These are phyloP conservation scores for Oeneis ivallda DNA, from an alignment of 2,888 invertebrate genomes.

Conservation along the genomic window DNA sequence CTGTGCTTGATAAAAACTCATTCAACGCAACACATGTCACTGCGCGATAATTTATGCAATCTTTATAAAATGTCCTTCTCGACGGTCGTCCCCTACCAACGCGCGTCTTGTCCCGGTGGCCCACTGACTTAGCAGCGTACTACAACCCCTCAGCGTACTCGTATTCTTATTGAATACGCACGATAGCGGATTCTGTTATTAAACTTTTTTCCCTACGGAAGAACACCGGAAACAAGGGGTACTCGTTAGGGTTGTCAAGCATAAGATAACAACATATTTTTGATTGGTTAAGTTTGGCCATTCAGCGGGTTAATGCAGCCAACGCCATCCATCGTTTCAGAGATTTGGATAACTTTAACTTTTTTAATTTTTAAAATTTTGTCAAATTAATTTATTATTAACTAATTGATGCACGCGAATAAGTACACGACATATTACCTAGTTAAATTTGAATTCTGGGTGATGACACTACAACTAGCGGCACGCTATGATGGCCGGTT, in stretches of 20 bases:
- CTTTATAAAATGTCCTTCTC: slow-evolving; percentile 12
- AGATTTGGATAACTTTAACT: too few species aligned
- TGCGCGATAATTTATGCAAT: slow-evolving; percentile 1
- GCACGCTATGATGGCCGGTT: too few species aligned
- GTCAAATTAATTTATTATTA: too few species aligned
- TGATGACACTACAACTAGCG: too few species aligned
- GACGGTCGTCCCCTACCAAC: slow-evolving; percentile 24
- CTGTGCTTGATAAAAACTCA: not conserved
- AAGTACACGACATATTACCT: too few species aligned
- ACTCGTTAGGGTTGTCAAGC: slow-evolving; percentile 55
- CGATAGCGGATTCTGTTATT: slow-evolving; percentile 54
- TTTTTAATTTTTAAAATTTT: too few species aligned
- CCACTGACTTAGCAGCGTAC: slow-evolving; percentile 49
- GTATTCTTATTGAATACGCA: slow-evolving; percentile 41
- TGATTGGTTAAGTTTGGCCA: not conserved
- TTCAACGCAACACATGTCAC: not conserved
- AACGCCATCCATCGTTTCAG: too few species aligned
- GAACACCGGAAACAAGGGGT: slow-evolving; percentile 64
- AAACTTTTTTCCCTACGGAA: slow-evolving; percentile 57
- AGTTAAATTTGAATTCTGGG: too few species aligned
- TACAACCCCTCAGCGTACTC: slow-evolving; percentile 27
- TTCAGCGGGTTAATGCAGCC: too few species aligned
- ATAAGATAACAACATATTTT: not conserved
- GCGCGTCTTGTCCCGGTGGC: slow-evolving; percentile 59
- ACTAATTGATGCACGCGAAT: too few species aligned